phyloP scores from a whole-genome alignment of 2,113 vertebrate species.

The Rhinopomastus cyanomelas region DNA sequence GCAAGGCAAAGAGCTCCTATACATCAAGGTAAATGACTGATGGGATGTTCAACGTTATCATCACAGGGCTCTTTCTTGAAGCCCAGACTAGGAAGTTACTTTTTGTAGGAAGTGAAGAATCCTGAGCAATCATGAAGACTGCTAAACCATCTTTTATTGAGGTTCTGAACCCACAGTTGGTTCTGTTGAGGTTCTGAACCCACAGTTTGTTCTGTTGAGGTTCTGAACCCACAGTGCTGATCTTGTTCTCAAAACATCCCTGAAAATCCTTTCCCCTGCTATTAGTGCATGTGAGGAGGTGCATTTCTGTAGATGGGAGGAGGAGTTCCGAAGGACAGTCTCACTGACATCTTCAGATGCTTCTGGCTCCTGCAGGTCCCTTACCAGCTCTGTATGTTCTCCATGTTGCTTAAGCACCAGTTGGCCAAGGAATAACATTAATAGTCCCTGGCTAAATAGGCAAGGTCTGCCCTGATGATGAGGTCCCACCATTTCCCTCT shows the following conservation, averaged over 20 bases:
- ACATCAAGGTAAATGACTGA: rapidly evolving
- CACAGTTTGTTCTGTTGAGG: neutral
- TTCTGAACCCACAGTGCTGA: neutral
- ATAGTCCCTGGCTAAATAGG: conserved; percentile 41
- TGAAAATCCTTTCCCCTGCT: neutral
- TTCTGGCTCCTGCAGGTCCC: conserved; percentile 69
- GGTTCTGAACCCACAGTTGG: neutral
- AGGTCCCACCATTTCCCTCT: neutral
- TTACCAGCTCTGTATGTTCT: conserved; percentile 46
- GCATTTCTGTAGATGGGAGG: neutral
- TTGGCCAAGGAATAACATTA: conserved; percentile 30
- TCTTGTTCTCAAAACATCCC: neutral
- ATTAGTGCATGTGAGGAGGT: rapidly evolving
- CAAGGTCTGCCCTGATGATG: conserved; percentile 18
- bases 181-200: too few relatives aligned
- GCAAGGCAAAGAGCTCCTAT: neutral
- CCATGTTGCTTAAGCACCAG: conserved; percentile 34
- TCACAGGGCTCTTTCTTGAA: neutral
- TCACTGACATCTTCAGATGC: conserved; percentile 76
- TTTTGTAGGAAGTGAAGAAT: neutral
- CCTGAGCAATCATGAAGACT: neutral
- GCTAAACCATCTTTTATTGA: neutral
- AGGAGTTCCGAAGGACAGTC: conserved; percentile 51
- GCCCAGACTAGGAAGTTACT: too few relatives aligned
- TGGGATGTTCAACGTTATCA: rapidly evolving